phyloP scores from a whole-genome alignment of 2,888 invertebrate species.

The Cetonia aurata region DNA sequence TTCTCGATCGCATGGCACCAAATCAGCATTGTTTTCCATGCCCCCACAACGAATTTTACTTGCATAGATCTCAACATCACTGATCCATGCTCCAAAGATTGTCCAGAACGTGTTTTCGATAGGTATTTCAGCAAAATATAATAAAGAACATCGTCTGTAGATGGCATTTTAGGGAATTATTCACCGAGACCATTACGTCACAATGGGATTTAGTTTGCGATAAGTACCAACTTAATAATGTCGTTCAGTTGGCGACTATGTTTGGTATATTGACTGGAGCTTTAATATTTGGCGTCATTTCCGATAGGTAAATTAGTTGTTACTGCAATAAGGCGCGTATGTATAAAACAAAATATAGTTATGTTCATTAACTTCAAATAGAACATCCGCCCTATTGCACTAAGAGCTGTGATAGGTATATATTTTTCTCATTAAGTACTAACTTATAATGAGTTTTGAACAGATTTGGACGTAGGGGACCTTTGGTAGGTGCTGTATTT shows the following conservation, averaged over 20 bases:
- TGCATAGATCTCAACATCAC: slow-evolving; percentile 62
- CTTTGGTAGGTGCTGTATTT: slow-evolving; percentile 79
- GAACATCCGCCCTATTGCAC: no score
- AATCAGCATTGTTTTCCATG: slow-evolving; percentile 82
- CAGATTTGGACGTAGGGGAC: slow-evolving; percentile 82
- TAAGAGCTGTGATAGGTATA: no score
- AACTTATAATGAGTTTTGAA: no score
- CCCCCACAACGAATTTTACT: slow-evolving; percentile 74
- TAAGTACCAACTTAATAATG: slow-evolving; percentile 74
- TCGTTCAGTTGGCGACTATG: slow-evolving; percentile 86
- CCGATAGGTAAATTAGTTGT: slow-evolving; percentile 79
- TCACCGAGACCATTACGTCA: slow-evolving; percentile 79
- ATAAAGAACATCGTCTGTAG: slow-evolving; percentile 1
- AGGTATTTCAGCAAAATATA: slow-evolving; percentile 58
- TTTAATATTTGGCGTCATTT: slow-evolving; percentile 79
- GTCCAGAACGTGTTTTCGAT: slow-evolving; percentile 73
- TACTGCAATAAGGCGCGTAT: no score
- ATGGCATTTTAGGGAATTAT: slow-evolving; percentile 65
- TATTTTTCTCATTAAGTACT: no score
- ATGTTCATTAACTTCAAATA: no score
- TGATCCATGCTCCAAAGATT: slow-evolving; percentile 71
- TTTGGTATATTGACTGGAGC: slow-evolving; percentile 82
- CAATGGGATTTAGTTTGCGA: slow-evolving; percentile 84
- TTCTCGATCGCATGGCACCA: slow-evolving; percentile 88
- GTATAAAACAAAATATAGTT: no score